phyloP scores from a whole-genome alignment of 2,797 vertebrate genomes.

The Catharus ustulatus region DNA sequence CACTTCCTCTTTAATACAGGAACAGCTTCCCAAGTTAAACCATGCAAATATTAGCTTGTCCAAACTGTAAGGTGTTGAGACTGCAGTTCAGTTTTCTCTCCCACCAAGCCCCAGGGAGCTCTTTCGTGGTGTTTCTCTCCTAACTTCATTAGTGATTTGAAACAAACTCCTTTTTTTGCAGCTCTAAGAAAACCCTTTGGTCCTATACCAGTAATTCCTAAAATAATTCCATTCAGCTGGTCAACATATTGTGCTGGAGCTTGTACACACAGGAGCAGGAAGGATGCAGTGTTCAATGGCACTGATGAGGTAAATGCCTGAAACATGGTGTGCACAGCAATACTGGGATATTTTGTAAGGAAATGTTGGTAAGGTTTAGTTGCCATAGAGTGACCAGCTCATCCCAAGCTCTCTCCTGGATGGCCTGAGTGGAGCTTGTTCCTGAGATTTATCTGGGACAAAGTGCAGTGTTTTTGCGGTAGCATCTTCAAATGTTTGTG shows the following conservation, averaged over 20 bases:
- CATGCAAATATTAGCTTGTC: not conserved
- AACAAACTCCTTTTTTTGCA: not conserved
- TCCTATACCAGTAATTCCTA: not conserved
- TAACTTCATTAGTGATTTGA: not conserved
- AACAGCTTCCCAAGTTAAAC: not conserved
- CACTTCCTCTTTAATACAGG: not conserved
- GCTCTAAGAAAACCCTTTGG: not conserved
- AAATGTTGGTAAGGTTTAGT: not conserved
- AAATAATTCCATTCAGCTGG: not conserved
- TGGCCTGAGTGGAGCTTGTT: not conserved
- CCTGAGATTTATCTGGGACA: not conserved
- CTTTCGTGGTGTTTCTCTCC: not conserved
- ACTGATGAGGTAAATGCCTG: not conserved
- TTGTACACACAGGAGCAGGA: not conserved
- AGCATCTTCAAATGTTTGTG: not conserved
- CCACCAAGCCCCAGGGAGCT: not conserved
- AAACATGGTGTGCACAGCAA: not conserved
- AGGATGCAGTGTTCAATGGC: not conserved
- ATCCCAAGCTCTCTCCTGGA: not conserved
- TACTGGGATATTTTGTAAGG: not conserved
- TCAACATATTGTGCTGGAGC: not conserved
- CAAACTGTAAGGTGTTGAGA: not conserved
- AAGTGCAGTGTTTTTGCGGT: not conserved
- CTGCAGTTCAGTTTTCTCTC: not conserved
- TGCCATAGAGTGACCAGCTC: not conserved